Percentiles rank a stretch among this genome's conserved stretches.
These are phyloP conservation scores for Dichetophora obliterata DNA, from an alignment of 2,888 invertebrate species.

Conservation along the genomic window DNA sequence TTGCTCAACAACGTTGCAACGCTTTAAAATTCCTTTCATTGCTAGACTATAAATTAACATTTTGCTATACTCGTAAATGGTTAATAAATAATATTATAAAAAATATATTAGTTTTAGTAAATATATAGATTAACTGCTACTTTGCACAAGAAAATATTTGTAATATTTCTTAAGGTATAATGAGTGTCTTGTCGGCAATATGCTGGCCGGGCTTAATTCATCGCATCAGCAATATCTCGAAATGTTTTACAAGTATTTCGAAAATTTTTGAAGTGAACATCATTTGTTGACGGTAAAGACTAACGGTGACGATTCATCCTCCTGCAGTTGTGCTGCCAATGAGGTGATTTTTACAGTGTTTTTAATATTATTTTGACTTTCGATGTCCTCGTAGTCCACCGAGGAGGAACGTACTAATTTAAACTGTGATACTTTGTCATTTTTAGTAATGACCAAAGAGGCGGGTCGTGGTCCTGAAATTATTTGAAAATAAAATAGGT, in stretches of 20 bases:
- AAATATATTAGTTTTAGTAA: background rate
- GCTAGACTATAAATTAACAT: constrained; percentile 13
- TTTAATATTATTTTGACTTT: constrained; percentile 60
- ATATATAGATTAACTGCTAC: constrained; percentile 10
- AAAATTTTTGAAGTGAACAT: constrained; percentile 44
- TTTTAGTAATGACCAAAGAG: constrained; percentile 66
- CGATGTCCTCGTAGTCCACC: constrained; percentile 68
- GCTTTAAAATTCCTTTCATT: constrained; percentile 28
- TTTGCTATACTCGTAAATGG: background rate
- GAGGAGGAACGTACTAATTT: constrained; percentile 68
- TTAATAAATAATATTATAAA: constrained; percentile 27
- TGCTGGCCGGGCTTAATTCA: too few relatives aligned
- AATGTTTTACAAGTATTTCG: background rate
- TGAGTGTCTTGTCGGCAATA: background rate
- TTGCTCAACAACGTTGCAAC: constrained; percentile 12
- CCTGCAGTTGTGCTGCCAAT: constrained; percentile 60
- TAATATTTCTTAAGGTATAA: constrained; percentile 9
- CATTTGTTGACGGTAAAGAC: constrained; percentile 66
- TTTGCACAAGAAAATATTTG: constrained; percentile 14
- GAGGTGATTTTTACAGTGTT: constrained; percentile 46
- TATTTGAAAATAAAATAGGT: background rate
- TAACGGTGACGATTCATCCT: constrained; percentile 67
- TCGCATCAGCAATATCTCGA: too few relatives aligned
- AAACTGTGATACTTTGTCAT: constrained; percentile 64
- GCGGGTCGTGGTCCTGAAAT: constrained; percentile 66